Evolutionary conservation across 2,113 vertebrate species (phyloP), one percentile per base, ranked within the genome.

Genomic region (Ariopsis seemanni): DNA sequence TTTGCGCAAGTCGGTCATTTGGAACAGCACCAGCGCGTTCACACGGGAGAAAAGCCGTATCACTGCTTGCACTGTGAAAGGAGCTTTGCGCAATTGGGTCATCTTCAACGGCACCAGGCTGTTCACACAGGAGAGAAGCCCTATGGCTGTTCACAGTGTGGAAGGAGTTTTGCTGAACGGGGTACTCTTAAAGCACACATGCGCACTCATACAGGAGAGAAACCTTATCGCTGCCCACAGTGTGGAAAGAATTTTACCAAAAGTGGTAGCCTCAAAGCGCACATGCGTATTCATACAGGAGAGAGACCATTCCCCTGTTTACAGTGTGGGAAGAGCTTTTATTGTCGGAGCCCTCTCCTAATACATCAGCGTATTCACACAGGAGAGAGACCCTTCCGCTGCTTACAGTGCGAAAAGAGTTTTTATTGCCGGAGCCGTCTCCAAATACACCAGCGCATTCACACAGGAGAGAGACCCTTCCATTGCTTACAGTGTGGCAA

Each of bases 251-350:
- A 34, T 82, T 82, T 82, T 25, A 82, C 80, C 18, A 82, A 60
- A 62, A 82, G 55, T 7, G 80, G 80, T 7, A 82, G 30, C 57
- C 80, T 82, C 2, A 82, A 82, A 42, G 58, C 80, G 12, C 80
- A 82, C 57, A 62, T 42, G 4, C 55, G 77, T 18, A 79, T 79
- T 30, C 77, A 79, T 57, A 79, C 50, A 8, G 77, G 77, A 17
- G 77, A 79, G 11, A 82, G 80, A 25, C 80, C 80, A 0, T 82
- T 27, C 80, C 80, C 12, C 1, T 82, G 80, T 6, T 42, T 7
- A 14, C 57, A 82, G 34, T 82, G 80, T 14, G 80, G 80, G 57
- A 82, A 82, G 22, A 63, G 80, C 15, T 82, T 82, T 48, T 63
- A 82, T 48, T 25, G 58, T 20, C 80, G 58, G 1, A 48, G 57